Base-by-base conservation (phyloP, 2,113 vertebrate genomes). In the human (Homo sapiens) region DNA sequence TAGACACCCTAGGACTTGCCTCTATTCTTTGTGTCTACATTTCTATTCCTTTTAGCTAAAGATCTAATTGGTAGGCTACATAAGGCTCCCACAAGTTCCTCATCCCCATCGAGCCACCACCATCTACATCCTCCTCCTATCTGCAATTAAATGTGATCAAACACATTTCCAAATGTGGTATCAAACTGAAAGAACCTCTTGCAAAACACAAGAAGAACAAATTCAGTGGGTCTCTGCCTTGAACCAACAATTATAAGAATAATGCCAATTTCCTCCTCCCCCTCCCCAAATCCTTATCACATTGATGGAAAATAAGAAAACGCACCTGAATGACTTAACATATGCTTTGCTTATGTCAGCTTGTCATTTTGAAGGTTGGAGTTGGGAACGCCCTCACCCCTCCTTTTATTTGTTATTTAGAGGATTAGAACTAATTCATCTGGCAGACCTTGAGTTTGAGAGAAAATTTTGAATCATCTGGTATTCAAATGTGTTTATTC, bases 401-500 rank as follows among this genome's bases (percentile, higher is more conserved):
- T 30, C 27, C 66, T 23, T 89, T 75, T 76, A 38, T 79, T 86
- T 90, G 32, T 92, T 50, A 89, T 72, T 55, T 25, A 90, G 38
- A 93, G 17, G 16, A 38, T 90, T 90, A 92, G n/a, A 93, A 75
- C 38, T 57, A 57, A 93, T 59, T 88, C 13, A 27, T 79, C 90
- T 90, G 84, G 76, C 64, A 90, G 25, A 52, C 50, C 22, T 18
- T 83, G 40, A 82, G 38, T 73, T 66, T 78, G 76, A 90, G 78
- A 73, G 79, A 90, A 93, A 83, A 50, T 30, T 32, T 93, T 43
- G 84, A 93, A 38, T 55, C 72, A 17, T 59, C 57, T 89, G 43
- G 52, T 81, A 93, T 97, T 92, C 32, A 61, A 40, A 80, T 83
- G 40, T 38, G n/a, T 94, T 94, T 96, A 89, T 97, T 80, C 45